Conservation (phyloP, 2,113 vertebrate species). For the Tragelaphus buxtoni region DNA sequence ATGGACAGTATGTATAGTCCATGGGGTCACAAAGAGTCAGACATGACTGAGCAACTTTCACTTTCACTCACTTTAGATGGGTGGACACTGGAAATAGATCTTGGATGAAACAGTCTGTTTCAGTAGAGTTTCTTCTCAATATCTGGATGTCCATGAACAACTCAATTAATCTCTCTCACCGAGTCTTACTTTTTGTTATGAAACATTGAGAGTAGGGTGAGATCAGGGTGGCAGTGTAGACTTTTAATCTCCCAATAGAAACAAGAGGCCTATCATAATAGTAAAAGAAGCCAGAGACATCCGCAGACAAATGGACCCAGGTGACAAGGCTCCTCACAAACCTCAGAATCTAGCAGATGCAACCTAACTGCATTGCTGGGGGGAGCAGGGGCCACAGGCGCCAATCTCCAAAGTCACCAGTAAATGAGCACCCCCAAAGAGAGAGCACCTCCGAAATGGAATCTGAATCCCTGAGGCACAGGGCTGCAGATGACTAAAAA, state of each 20-base stretch:
- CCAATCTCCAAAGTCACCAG: background rate
- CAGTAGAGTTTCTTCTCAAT: background rate
- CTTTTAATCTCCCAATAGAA: background rate
- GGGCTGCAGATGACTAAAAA: background rate
- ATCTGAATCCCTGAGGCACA: background rate
- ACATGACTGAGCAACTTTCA: fast-evolving
- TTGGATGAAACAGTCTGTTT: background rate
- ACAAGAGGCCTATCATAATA: background rate
- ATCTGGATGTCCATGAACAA: background rate
- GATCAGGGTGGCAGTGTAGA: background rate
- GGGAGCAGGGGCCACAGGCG: fast-evolving
- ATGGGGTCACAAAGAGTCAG: fast-evolving
- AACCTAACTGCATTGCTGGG: background rate
- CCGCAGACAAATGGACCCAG: background rate
- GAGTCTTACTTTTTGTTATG: background rate
- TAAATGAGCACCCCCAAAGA: background rate
- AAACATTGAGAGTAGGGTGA: background rate
- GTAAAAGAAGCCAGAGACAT: background rate
- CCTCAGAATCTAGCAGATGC: background rate
- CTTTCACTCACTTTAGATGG: background rate
- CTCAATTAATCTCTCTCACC: background rate
- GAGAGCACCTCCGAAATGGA: too few relatives aligned
- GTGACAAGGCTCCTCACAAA: background rate
- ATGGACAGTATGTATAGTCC: background rate
- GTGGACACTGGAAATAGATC: background rate